Evolutionary conservation across 2,888 invertebrate species (phyloP).

Genomic region (Platycheirus rosarum): DNA sequence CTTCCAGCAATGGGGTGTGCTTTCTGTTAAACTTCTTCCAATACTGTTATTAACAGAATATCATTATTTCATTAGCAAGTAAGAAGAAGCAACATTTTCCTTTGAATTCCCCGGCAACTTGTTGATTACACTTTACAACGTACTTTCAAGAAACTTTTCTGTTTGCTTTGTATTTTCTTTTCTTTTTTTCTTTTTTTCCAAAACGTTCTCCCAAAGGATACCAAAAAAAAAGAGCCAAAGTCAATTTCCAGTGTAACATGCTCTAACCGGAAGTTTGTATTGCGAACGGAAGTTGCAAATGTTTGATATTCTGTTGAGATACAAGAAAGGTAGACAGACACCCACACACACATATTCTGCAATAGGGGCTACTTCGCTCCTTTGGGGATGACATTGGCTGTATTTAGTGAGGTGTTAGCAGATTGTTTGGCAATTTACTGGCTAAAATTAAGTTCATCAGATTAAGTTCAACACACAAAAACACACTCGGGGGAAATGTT

Average conservation of each 20-base stretch:
- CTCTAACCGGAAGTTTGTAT: conserved; percentile 63
- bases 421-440: conserved; percentile 1
- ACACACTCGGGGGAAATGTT: not conserved
- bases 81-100: not conserved
- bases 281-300: conserved; percentile 57
- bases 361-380: conserved; percentile 24
- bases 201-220: conserved; percentile 49
- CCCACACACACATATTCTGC: not conserved
- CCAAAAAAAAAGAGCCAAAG: conserved; percentile 45
- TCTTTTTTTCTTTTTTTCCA: not conserved
- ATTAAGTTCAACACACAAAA: no score
- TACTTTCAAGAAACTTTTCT: conserved; percentile 32
- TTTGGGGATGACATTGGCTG: conserved; percentile 6
- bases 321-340: no score
- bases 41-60: conserved; percentile 15
- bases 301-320: conserved; percentile 39
- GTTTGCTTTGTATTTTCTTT: conserved; percentile 1
- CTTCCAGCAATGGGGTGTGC: conserved; percentile 12
- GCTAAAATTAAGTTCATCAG: not conserved
- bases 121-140: conserved; percentile 43
- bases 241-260: conserved; percentile 63
- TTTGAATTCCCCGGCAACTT: conserved; percentile 20
- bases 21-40: conserved; percentile 17
- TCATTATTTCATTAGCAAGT: conserved; percentile 54
- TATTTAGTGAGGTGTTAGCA: not conserved